These are phyloP conservation scores for Dolichallabes microphthalmus DNA, from an alignment of 2,113 vertebrate genomes.

Conservation along the genomic window DNA sequence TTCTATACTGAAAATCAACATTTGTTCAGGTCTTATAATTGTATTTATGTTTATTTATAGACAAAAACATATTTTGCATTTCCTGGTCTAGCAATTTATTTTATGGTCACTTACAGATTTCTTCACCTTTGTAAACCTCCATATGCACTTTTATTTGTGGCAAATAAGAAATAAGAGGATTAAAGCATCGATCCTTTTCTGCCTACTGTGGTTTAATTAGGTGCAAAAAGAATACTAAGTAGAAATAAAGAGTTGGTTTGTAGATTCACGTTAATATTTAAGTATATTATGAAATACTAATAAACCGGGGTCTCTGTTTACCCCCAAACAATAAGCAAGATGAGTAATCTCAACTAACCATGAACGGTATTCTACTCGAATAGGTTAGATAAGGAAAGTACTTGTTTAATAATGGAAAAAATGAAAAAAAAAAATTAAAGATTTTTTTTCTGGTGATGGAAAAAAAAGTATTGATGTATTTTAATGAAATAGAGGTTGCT, in stretches of 20 bases:
- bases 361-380: not conserved
- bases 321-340: too few species aligned
- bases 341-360: not conserved
- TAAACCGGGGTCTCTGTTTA: not conserved
- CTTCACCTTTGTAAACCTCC: not conserved
- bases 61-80: not conserved
- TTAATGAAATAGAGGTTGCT: conserved; percentile 31
- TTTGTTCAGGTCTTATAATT: not conserved
- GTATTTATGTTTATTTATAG: not conserved
- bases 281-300: conserved; percentile 1
- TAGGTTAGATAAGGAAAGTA: conserved; percentile 10
- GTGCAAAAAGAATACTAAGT: not conserved
- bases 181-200: not conserved
- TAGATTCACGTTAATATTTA: not conserved
- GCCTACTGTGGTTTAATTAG: not conserved
- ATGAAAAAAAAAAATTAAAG: not conserved
- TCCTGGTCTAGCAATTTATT: not conserved
- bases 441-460: conserved; percentile 19
- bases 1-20: not conserved
- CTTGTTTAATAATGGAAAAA: conserved; percentile 33
- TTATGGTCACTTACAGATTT: not conserved
- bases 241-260: not conserved
- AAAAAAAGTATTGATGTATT: conserved; percentile 36
- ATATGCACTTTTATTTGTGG: conserved; percentile 6
- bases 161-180: conserved; percentile 12